Base-by-base conservation (phyloP, 2,113 vertebrate genomes). In the Phaethon lepturus region DNA sequence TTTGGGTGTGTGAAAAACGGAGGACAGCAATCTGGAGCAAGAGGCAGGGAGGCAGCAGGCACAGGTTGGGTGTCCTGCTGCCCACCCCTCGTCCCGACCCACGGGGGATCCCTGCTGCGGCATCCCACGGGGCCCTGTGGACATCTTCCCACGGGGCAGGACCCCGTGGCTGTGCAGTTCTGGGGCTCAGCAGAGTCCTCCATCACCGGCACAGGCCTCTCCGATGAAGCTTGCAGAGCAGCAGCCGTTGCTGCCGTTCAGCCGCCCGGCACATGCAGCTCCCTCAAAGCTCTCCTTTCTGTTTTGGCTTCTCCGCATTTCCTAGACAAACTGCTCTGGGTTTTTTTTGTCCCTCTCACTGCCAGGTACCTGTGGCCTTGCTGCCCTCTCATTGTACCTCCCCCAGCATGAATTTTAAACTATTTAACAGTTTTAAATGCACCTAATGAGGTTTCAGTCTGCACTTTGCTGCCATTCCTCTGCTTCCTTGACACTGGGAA, bases 351-450 rank as follows among this genome's bases (percentile, higher is more conserved):
- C 44, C 8, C 16, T 76, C 73, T 71, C 55, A 22, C 52, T 86
- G 79, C 45, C 47, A 77, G 56, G 63, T 89, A 73, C 29, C 50
- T 44, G 71, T 58, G 73, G n/a, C 92, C 45, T 95, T 76, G 58
- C 59, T 93, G 83, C 67, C 76, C 50, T 71, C 69, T 83, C 73
- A 4, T 23, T 68, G 71, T 56, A 85, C 82, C 64, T 86, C 59
- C 86, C 47, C 40, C 47, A 71, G 79, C 72, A 56, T 90, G 94
- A 92, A 86, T 93, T 93, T 95, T 88, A 92, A 95, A 90, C 64
- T 67, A 20, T 86, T 93, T 92, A 94, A 92, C 75, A 95, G 74
- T 86, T 93, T 94, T 93, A 95, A 95, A 88, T 23, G 64, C 33
- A 77, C 75, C 68, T 94, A 96, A 97, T 53, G 63, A 96, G 64